Conservation (phyloP, 2,888 invertebrate species). For the Phyllotreta striolata region DNA sequence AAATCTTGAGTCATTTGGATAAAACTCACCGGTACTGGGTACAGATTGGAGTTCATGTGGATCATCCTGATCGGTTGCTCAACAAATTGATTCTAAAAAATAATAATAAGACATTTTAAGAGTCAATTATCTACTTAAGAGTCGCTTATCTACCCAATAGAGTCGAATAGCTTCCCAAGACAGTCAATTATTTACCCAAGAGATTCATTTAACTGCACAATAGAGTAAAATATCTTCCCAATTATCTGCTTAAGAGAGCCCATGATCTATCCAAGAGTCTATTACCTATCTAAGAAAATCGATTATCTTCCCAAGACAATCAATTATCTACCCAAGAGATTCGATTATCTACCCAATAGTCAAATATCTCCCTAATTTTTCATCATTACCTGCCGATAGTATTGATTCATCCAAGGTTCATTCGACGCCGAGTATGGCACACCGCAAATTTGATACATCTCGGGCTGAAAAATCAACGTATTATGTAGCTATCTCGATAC, state of each 20-base stretch:
- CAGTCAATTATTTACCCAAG: too few species aligned
- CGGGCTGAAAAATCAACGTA: constrained; percentile 3
- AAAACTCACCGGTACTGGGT: constrained; percentile 1
- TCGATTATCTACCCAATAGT: too few species aligned
- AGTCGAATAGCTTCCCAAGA: too few species aligned
- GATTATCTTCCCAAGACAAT: too few species aligned
- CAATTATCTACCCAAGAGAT: too few species aligned
- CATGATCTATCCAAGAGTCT: too few species aligned
- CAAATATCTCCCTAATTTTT: background rate
- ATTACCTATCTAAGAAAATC: too few species aligned
- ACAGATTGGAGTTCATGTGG: constrained; percentile 6
- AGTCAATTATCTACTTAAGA: background rate
- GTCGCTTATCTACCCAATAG: too few species aligned
- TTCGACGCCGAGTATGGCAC: constrained; percentile 1
- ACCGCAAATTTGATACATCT: constrained; percentile 9
- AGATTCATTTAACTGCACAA: too few species aligned
- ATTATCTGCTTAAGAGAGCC: too few species aligned
- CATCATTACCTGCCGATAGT: constrained; percentile 1
- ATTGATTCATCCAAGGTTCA: constrained; percentile 1
- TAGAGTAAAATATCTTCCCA: too few species aligned
- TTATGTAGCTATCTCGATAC: background rate
- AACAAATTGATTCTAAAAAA: constrained; percentile 10
- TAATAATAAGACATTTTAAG: constrained; percentile 3
- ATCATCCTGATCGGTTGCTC: constrained; percentile 9
- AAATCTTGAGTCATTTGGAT: constrained; percentile 13